phyloP scores from a whole-genome alignment of 2,113 vertebrate species.

The Phalacrocorax brasilianus region DNA sequence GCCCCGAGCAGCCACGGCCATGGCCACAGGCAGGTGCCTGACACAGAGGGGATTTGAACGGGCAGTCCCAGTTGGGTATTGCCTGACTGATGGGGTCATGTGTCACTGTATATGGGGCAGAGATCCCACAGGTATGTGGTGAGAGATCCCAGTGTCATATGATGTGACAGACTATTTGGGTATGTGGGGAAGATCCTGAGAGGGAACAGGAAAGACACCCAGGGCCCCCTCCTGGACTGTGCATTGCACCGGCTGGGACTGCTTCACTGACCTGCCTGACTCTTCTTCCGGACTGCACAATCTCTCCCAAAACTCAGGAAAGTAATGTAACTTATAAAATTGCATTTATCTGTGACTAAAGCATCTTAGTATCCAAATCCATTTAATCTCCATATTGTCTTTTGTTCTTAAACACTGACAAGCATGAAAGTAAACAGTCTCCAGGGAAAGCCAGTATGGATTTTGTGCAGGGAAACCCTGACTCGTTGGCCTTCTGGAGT shows the following conservation, averaged over 20 bases:
- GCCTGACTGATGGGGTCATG: neutral
- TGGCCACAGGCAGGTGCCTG: neutral
- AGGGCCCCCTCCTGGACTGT: neutral
- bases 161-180: neutral
- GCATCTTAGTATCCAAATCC: neutral
- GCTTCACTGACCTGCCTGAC: neutral
- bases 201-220: neutral
- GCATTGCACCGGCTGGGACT: rapidly evolving
- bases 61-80: neutral
- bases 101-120: neutral
- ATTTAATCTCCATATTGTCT: neutral
- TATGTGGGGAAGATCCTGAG: neutral
- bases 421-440: neutral
- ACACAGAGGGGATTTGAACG: neutral
- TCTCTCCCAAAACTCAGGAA: neutral
- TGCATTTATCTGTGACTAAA: neutral
- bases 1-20: neutral
- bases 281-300: neutral
- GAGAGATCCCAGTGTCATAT: neutral
- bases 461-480: neutral
- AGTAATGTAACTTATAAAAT: neutral
- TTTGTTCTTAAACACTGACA: neutral
- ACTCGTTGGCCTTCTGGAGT: neutral
- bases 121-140: neutral
- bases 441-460: neutral